Conservation (phyloP, 2,888 invertebrate species). For the Caenorhabditis uteleia region DNA sequence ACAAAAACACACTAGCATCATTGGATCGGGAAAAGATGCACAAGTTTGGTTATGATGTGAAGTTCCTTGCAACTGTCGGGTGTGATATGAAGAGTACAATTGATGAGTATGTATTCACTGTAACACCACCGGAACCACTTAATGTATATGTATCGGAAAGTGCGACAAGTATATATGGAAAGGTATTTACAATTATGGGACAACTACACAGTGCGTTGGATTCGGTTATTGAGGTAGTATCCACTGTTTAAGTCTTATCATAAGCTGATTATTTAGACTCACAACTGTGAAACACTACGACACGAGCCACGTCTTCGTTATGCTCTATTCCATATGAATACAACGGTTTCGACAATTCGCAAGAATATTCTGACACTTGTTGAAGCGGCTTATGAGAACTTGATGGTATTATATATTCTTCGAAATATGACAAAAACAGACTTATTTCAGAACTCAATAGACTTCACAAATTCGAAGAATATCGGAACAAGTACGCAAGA, state of each 20-base stretch:
- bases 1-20: conserved; percentile 6
- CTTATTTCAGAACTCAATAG: conserved; percentile 1
- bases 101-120: conserved; percentile 12
- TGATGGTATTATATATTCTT: no score
- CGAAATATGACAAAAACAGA: not conserved
- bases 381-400: conserved; percentile 21
- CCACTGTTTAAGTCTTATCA: not conserved
- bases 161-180: conserved; percentile 18
- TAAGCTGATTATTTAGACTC: conserved; percentile 1
- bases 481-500: conserved; percentile 12
- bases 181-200: conserved; percentile 27
- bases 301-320: conserved; percentile 33
- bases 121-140: conserved; percentile 21
- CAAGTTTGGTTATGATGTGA: conserved; percentile 15
- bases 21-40: conserved; percentile 19
- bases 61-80: conserved; percentile 22
- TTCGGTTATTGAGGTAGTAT: conserved; percentile 14
- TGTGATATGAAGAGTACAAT: conserved; percentile 22
- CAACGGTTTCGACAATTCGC: conserved; percentile 24
- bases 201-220: conserved; percentile 26
- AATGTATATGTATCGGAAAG: conserved; percentile 24
- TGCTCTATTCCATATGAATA: conserved; percentile 34
- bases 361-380: conserved; percentile 30
- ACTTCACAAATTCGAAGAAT: not conserved
- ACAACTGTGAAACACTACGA: conserved; percentile 17